Conservation (phyloP, 1,140 invertebrate species). For the Cyclina sinensis region DNA sequence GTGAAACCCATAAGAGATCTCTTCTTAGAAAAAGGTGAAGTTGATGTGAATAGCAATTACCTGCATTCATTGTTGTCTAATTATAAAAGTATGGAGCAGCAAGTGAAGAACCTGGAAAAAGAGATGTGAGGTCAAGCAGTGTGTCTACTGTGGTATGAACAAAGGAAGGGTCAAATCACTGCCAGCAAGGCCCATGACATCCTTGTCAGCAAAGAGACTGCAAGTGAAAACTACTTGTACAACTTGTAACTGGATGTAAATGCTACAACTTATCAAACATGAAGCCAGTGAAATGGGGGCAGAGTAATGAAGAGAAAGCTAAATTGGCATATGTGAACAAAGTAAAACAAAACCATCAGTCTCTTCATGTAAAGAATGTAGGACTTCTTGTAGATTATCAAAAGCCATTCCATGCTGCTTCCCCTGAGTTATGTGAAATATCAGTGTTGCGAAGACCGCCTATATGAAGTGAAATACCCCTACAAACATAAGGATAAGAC, state of each 20-base stretch:
- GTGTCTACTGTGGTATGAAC: background rate
- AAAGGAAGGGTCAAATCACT: constrained; percentile 5
- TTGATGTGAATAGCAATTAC: too few relatives aligned
- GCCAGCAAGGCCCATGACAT: background rate
- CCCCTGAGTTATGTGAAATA: background rate
- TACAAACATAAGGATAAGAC: constrained; percentile 8
- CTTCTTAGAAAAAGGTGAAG: too few relatives aligned
- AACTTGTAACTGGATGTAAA: background rate
- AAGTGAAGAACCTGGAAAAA: too few relatives aligned
- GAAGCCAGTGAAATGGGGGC: background rate
- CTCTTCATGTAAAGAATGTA: background rate
- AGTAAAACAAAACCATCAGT: background rate
- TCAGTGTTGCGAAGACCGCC: background rate
- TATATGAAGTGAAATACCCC: background rate
- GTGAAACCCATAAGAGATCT: constrained; percentile 48
- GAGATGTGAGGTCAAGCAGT: background rate
- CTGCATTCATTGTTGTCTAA: too few relatives aligned
- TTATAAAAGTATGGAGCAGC: too few relatives aligned
- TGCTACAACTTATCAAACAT: background rate
- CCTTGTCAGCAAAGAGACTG: background rate
- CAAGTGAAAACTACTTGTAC: background rate
- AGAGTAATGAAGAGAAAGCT: background rate
- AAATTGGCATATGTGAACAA: background rate
- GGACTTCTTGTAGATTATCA: background rate
- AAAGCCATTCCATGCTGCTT: background rate